Evolutionary conservation across 53 echinoderm and acorn worm genomes (phyloP).

Genomic region (Echinarachnius parma): DNA sequence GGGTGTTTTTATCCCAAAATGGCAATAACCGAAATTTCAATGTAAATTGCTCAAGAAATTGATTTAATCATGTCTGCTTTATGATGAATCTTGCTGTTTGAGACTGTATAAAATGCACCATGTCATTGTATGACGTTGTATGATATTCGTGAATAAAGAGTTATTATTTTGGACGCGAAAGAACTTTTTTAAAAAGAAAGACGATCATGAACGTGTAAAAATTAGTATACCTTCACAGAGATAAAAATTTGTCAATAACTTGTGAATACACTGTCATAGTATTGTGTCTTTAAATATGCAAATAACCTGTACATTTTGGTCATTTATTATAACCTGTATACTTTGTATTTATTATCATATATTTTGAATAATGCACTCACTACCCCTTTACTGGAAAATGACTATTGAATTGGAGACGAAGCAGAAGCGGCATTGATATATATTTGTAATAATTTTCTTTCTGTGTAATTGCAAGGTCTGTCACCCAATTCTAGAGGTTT

Average conservation of each 20-base stretch:
- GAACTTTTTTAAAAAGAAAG: background rate
- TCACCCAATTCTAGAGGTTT: too few relatives aligned
- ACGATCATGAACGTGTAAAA: background rate
- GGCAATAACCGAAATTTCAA: too few relatives aligned
- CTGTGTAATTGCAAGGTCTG: too few relatives aligned
- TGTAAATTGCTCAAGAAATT: too few relatives aligned
- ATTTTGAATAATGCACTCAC: too few relatives aligned
- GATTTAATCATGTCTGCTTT: too few relatives aligned
- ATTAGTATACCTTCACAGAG: conserved; percentile 25
- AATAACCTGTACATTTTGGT: conserved; percentile 48
- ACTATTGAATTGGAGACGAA: too few relatives aligned
- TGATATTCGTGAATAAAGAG: background rate
- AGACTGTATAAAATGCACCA: background rate
- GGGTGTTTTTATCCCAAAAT: too few relatives aligned
- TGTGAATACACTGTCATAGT: conserved; percentile 35
- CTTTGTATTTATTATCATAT: conserved; percentile 40
- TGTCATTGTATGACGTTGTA: conserved; percentile 3
- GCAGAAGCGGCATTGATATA: too few relatives aligned
- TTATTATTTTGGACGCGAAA: background rate
- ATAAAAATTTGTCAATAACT: background rate
- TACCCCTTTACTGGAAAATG: too few relatives aligned
- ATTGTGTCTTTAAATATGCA: conserved; percentile 27
- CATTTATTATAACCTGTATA: conserved; percentile 20
- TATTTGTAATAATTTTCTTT: too few relatives aligned
- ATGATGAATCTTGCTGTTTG: background rate